Conservation (phyloP, 2,888 invertebrate species). For the Apoda limacodes region DNA sequence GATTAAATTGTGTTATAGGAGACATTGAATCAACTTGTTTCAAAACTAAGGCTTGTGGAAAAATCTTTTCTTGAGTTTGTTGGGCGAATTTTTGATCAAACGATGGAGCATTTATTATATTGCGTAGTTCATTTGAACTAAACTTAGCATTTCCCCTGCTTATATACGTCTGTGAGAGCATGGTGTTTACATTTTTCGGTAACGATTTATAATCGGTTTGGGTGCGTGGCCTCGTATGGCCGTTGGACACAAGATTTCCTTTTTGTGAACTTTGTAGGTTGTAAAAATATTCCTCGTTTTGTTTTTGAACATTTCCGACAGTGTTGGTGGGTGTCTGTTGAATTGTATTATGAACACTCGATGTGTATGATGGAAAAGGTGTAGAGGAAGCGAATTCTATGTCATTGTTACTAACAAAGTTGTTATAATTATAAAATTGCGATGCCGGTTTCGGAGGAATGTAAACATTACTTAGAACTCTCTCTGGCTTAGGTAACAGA, state of each 20-base stretch:
- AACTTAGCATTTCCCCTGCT: no score
- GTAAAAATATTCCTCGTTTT: constrained; percentile 29
- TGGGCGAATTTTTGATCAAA: not conserved
- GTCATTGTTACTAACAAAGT: constrained; percentile 31
- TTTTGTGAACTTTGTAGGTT: constrained; percentile 22
- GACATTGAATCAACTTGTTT: no score
- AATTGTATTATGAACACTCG: constrained; percentile 29
- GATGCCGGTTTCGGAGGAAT: constrained; percentile 41
- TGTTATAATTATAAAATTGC: no score
- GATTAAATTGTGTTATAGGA: constrained; percentile 19
- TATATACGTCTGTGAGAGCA: no score
- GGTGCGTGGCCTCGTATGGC: constrained; percentile 29
- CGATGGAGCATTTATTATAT: no score
- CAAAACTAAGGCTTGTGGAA: no score
- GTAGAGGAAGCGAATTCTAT: constrained; percentile 43
- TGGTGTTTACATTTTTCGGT: no score
- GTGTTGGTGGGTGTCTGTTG: constrained; percentile 26
- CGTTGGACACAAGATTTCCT: constrained; percentile 28
- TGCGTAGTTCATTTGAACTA: no score
- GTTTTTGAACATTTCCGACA: constrained; percentile 36
- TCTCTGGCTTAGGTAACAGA: constrained; percentile 35
- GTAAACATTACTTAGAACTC: constrained; percentile 37
- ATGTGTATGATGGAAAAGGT: constrained; percentile 41
- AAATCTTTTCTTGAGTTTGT: not conserved
- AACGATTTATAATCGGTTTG: constrained; percentile 15